Evolutionary conservation across 2,888 invertebrate genomes (phyloP).

Genomic region (Rhyacophila evoluta): DNA sequence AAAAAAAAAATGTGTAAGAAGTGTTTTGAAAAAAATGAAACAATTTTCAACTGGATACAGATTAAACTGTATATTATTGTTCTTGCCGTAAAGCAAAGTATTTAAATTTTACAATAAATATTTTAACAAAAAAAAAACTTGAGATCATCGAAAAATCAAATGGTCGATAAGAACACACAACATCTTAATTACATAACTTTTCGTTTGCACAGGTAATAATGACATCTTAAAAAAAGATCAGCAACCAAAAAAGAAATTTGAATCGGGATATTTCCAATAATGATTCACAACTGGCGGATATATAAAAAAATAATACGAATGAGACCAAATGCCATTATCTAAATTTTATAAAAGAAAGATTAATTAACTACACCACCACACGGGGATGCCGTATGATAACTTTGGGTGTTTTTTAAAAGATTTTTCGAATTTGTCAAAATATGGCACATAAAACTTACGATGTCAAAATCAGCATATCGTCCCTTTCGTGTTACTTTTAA

Average conservation of each 20-base stretch:
- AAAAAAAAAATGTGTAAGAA: too few relatives aligned
- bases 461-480: background rate
- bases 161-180: constrained; percentile 13
- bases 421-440: background rate
- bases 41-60: background rate
- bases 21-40: background rate
- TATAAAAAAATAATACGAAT: background rate
- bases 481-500: background rate
- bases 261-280: background rate
- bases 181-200: constrained; percentile 3
- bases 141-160: constrained; percentile 17
- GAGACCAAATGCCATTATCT: background rate
- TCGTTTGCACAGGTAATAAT: background rate
- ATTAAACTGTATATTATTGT: background rate
- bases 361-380: background rate
- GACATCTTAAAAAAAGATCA: constrained; percentile 20
- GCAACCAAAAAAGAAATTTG: background rate
- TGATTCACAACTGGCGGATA: background rate
- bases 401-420: background rate
- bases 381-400: background rate
- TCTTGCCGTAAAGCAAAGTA: background rate
- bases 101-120: constrained; percentile 9
- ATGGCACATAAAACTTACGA: background rate
- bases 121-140: constrained; percentile 16
- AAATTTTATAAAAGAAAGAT: background rate